Conservation (phyloP, 1,140 invertebrate genomes). For the Homarus americanus region DNA sequence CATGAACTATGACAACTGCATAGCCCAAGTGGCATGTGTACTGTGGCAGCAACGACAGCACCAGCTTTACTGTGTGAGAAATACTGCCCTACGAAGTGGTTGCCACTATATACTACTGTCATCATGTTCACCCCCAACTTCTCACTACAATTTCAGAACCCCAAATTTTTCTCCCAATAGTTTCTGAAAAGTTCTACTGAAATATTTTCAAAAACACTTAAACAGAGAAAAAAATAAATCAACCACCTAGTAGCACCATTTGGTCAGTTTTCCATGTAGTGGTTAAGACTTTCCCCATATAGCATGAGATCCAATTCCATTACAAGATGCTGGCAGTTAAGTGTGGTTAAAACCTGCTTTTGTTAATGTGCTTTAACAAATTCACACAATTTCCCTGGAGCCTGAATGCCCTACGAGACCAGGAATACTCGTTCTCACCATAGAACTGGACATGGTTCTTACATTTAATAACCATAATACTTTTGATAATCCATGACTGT, state of each 20-base stretch:
- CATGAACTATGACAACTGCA: not conserved
- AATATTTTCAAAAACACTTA: slow-evolving; percentile 48
- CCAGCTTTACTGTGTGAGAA: not conserved
- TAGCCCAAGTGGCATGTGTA: slow-evolving; percentile 12
- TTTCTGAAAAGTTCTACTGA: slow-evolving; percentile 20
- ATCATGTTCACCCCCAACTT: slow-evolving; percentile 29
- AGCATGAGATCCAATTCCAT: slow-evolving; percentile 28
- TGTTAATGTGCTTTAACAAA: slow-evolving; percentile 20
- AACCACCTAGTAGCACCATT: slow-evolving; percentile 72
- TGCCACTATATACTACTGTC: slow-evolving; percentile 25
- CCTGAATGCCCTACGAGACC: slow-evolving; percentile 43
- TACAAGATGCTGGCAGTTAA: slow-evolving; percentile 64
- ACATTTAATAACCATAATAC: slow-evolving; percentile 62
- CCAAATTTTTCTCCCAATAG: slow-evolving; percentile 29
- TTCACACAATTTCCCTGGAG: slow-evolving; percentile 53
- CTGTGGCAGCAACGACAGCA: slow-evolving; percentile 3
- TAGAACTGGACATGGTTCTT: slow-evolving; percentile 27
- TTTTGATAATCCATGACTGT: slow-evolving; percentile 56
- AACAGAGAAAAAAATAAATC: slow-evolving; percentile 62
- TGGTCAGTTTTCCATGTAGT: slow-evolving; percentile 50
- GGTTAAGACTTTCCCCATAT: slow-evolving; percentile 16
- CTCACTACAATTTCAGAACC: slow-evolving; percentile 13
- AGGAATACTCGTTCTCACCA: slow-evolving; percentile 20
- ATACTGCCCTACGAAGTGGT: slow-evolving; percentile 21
- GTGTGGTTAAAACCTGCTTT: slow-evolving; percentile 4